These are phyloP conservation scores for Trisateles emortualis DNA, from an alignment of 2,888 invertebrate genomes.

Conservation along the genomic window DNA sequence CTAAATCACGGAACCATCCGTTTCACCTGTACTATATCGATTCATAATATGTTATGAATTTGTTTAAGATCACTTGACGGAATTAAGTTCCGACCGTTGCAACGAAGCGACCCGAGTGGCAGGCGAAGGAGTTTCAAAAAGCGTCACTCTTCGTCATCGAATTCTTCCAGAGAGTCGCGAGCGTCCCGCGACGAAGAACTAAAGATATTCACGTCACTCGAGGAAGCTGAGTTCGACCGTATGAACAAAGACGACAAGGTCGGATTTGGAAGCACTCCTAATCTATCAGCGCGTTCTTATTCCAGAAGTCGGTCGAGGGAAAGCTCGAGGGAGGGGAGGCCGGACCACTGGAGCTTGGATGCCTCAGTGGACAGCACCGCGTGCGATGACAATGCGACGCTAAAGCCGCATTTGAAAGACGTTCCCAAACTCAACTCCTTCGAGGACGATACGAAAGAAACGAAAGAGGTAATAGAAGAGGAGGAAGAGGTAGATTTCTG, in stretches of 20 bases:
- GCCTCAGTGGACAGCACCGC: conserved; percentile 58
- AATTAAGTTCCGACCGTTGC: conserved; percentile 87
- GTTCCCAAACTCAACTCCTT: conserved; percentile 74
- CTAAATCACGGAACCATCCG: conserved; percentile 59
- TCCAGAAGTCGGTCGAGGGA: conserved; percentile 85
- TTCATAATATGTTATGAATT: conserved; percentile 69
- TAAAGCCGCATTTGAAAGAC: conserved; percentile 61
- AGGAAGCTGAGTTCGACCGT: conserved; percentile 87
- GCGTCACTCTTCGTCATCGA: conserved; percentile 87
- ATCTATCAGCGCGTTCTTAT: conserved; percentile 83
- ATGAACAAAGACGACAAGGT: conserved; percentile 62
- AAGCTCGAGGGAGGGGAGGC: conserved; percentile 73
- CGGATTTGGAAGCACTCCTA: conserved; percentile 78
- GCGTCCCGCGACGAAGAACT: conserved; percentile 89
- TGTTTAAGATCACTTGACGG: conserved; percentile 89
- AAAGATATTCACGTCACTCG: conserved; percentile 88
- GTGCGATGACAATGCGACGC: conserved; percentile 55
- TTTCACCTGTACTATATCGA: conserved; percentile 75
- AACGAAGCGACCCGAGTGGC: conserved; percentile 88
- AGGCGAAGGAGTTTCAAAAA: conserved; percentile 88
- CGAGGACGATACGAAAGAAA: conserved; percentile 74
- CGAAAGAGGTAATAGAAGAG: conserved; percentile 77
- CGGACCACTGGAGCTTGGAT: conserved; percentile 68
- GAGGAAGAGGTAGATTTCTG: conserved; percentile 76
- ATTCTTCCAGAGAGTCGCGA: conserved; percentile 87